These are phyloP conservation scores for Nomia melanderi DNA, from an alignment of 1,140 invertebrate species.

Conservation along the genomic window DNA sequence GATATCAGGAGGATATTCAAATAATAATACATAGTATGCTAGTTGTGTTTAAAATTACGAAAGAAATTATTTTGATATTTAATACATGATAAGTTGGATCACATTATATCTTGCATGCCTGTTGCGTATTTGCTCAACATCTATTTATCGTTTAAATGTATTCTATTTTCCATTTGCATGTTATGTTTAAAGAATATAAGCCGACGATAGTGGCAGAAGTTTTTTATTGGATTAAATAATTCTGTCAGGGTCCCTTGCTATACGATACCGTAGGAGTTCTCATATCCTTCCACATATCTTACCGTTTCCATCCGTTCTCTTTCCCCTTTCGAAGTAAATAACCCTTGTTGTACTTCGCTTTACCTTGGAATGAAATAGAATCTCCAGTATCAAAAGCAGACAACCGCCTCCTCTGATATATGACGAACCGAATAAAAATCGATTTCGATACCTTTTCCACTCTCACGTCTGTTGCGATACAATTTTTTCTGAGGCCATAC, in stretches of 20 bases:
- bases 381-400: background rate
- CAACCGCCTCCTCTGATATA: background rate
- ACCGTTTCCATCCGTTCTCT: background rate
- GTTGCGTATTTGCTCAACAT: too few species aligned
- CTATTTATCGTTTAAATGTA: too few species aligned
- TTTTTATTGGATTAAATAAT: background rate
- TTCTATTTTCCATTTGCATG: too few species aligned
- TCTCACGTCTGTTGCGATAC: too few species aligned
- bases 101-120: too few species aligned
- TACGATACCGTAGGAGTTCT: background rate
- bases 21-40: too few species aligned
- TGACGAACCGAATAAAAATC: conserved; percentile 7
- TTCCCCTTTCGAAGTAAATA: conserved; percentile 1
- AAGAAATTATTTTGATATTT: too few species aligned
- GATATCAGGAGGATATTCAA: too few species aligned
- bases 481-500: background rate
- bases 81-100: too few species aligned
- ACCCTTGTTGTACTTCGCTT: background rate
- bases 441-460: background rate
- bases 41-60: too few species aligned
- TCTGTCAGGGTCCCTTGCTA: background rate
- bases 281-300: conserved; percentile 13
- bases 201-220: background rate
- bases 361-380: background rate
- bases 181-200: background rate